Percentiles rank a stretch among this genome's conserved stretches.
These are phyloP conservation scores for Callipepla squamata DNA, from an alignment of 2,113 vertebrate genomes.

Conservation along the genomic window DNA sequence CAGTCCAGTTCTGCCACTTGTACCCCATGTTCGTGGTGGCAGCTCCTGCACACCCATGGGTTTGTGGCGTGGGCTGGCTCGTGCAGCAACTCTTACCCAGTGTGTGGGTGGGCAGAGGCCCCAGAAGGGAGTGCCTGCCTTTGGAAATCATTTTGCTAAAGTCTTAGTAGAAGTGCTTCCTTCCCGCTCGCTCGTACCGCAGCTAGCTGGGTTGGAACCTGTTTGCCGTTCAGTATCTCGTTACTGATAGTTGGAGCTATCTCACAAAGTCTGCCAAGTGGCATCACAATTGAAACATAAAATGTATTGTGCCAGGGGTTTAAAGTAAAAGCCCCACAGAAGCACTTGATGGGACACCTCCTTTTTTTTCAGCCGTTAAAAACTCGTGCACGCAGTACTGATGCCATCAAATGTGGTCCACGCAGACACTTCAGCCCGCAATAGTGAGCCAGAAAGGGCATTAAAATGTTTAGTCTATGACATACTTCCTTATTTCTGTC, in stretches of 20 bases:
- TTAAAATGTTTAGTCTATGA: conserved; percentile 83
- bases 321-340: conserved; percentile 45
- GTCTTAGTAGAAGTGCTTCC: not conserved
- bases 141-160: not conserved
- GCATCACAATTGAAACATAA: not conserved
- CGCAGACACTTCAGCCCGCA: conserved; percentile 61
- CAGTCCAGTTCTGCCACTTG: not conserved
- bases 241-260: not conserved
- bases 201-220: not conserved
- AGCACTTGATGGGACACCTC: conserved; percentile 48
- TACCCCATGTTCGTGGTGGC: not conserved
- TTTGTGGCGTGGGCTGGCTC: not conserved
- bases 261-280: not conserved
- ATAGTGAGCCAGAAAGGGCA: conserved; percentile 78
- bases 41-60: not conserved
- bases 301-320: not conserved
- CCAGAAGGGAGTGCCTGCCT: not conserved
- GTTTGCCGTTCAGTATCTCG: not conserved
- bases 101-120: not conserved
- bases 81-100: not conserved
- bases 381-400: conserved; percentile 53
- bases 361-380: conserved; percentile 76
- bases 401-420: conserved; percentile 75
- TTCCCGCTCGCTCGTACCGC: not conserved
- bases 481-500: conserved; percentile 81